phyloP scores from a whole-genome alignment of 2,888 invertebrate genomes.

The Cephus nigrinus region DNA sequence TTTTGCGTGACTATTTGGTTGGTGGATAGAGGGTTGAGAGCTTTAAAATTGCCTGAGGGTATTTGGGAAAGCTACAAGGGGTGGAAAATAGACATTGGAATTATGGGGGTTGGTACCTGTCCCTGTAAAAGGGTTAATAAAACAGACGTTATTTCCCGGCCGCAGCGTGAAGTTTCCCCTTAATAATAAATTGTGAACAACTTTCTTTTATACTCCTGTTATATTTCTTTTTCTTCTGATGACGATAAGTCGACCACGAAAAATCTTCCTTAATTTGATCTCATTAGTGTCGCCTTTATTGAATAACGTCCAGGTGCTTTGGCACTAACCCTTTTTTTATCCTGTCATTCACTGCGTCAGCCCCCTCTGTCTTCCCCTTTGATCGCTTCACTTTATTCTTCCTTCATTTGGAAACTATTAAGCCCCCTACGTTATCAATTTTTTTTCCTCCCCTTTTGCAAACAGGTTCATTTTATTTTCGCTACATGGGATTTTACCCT shows the following conservation, averaged over 20 bases:
- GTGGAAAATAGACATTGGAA: background rate
- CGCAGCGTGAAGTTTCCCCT: background rate
- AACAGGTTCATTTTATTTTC: too few species aligned
- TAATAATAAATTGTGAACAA: background rate
- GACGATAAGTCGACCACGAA: background rate
- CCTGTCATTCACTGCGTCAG: background rate
- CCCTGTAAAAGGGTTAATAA: background rate
- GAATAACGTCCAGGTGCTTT: background rate
- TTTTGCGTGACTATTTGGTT: background rate
- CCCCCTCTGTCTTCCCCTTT: background rate
- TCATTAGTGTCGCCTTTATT: background rate
- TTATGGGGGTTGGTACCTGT: background rate
- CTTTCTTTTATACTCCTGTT: background rate
- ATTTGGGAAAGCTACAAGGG: background rate
- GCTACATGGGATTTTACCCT: background rate
- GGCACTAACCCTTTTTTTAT: background rate
- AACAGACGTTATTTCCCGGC: background rate
- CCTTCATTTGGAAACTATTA: background rate
- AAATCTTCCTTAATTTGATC: background rate
- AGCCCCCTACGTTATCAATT: background rate
- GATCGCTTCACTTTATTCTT: background rate
- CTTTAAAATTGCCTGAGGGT: background rate
- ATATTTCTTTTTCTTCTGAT: background rate
- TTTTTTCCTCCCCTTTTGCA: background rate
- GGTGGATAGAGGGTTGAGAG: background rate